Conservation (phyloP, 1,140 invertebrate species). For the Rhagoletis pomonella region DNA sequence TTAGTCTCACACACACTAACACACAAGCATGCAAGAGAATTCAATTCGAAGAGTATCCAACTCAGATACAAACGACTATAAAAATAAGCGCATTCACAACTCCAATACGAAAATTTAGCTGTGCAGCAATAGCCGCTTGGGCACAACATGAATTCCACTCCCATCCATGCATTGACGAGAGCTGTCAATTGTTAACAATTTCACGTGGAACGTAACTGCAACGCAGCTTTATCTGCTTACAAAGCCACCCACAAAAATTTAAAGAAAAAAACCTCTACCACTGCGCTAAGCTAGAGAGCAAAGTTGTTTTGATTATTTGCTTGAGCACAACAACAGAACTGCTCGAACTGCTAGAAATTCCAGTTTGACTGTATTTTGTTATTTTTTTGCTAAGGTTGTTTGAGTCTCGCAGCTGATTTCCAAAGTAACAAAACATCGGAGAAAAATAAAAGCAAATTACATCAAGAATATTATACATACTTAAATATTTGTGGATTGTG, state of each 20-base stretch:
- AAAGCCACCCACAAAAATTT: no score
- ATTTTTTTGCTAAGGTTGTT: background rate
- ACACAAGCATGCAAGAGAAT: background rate
- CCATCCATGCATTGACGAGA: no score
- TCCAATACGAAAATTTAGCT: background rate
- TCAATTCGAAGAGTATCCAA: background rate
- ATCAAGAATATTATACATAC: background rate
- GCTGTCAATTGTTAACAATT: no score
- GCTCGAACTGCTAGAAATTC: conserved; percentile 51
- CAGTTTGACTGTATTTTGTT: conserved; percentile 41
- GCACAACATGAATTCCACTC: no score
- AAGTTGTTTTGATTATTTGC: conserved; percentile 11
- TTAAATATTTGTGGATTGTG: background rate
- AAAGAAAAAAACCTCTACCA: no score
- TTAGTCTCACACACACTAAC: background rate
- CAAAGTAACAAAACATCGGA: background rate
- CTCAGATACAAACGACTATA: background rate
- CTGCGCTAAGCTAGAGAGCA: background rate
- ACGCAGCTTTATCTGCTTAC: background rate
- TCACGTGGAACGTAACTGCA: background rate
- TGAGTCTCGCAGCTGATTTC: conserved; percentile 24
- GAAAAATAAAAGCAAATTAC: background rate
- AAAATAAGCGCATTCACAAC: background rate
- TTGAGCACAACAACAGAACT: conserved; percentile 1
- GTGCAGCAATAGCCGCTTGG: background rate